Conservation (phyloP, 2,888 invertebrate genomes). For the Pseudolycoriella hygida region DNA sequence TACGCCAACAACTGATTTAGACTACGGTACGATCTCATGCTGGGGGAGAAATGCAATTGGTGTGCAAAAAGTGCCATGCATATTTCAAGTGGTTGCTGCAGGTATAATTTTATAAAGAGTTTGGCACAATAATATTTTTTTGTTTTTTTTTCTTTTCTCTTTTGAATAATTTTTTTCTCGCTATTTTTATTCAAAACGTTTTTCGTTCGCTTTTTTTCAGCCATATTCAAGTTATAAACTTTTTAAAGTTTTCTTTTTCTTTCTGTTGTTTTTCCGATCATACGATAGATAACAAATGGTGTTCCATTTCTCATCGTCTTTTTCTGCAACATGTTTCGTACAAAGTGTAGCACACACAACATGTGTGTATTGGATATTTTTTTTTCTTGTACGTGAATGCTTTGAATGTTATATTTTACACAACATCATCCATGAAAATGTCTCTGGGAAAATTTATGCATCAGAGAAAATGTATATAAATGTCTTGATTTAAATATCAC, state of each 20-base stretch:
- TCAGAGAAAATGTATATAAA: neutral
- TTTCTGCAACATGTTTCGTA: neutral
- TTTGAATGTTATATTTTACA: too few relatives aligned
- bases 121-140: slow-evolving; percentile 5
- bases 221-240: too few relatives aligned
- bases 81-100: slow-evolving; percentile 72
- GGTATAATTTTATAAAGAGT: slow-evolving; percentile 33
- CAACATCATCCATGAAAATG: neutral
- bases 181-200: slow-evolving; percentile 1
- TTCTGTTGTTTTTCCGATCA: too few relatives aligned
- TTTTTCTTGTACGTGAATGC: too few relatives aligned
- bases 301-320: neutral
- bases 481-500: slow-evolving; percentile 1
- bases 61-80: slow-evolving; percentile 64
- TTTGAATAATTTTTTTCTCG: neutral
- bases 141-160: neutral
- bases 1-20: slow-evolving; percentile 71
- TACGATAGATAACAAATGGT: too few relatives aligned
- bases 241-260: too few relatives aligned
- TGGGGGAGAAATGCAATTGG: slow-evolving; percentile 75
- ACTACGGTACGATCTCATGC: slow-evolving; percentile 77
- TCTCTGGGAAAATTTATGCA: neutral
- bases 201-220: neutral
- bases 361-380: too few relatives aligned
- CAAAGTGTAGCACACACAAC: neutral